Evolutionary conservation across 1,140 invertebrate genomes (phyloP), one percentile per base, ranked within the genome.

Genomic region (Pogonomyrmex californicus): DNA sequence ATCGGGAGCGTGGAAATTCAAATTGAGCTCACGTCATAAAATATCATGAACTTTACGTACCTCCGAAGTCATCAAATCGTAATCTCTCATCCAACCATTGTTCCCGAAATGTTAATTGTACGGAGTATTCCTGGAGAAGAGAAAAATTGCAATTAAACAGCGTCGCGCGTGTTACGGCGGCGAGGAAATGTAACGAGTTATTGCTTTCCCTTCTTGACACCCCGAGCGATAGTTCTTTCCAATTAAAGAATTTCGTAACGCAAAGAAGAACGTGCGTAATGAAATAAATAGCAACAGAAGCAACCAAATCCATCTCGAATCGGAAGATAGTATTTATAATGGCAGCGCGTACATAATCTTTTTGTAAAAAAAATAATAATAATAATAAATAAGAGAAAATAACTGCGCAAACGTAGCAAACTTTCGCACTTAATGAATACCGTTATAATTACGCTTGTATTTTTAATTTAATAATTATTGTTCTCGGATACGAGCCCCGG

Each of bases 21-120:
- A 41, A 79, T 33, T 33, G 33, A 62, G 33, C n/a, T 30, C 33
- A n/a, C 30, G 38, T 41, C 10, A 38, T 51, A 10, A 68, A 70
- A 54, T 30, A 41, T 10, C 30, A 1, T 3, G 44, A 68, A 12
- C 47, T 68, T 23, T 89, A 90, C 88, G 86, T 93, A 97, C 97
- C 98, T 95, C 97, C 96, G 91, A 98, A 98, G 95, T 99, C 98
- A 93, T 98, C 97, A 95, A 99, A 99, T 93, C 97, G 97, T 63
- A 99, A 96, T 92, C 98, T 96, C 93, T 99, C 98, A 95, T 99
- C 98, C 93, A 98, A 96, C 98, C 98, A 99, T 96, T 99, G 98
- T 95, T 99, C 98, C 95, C 98, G 97, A 96, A 99, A 99, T 90
- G 98, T 99, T 94, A 99, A 96, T 95, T 99, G 98, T 89, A 99